phyloP scores from a whole-genome alignment of 2,888 invertebrate genomes.

The Homarus gammarus region DNA sequence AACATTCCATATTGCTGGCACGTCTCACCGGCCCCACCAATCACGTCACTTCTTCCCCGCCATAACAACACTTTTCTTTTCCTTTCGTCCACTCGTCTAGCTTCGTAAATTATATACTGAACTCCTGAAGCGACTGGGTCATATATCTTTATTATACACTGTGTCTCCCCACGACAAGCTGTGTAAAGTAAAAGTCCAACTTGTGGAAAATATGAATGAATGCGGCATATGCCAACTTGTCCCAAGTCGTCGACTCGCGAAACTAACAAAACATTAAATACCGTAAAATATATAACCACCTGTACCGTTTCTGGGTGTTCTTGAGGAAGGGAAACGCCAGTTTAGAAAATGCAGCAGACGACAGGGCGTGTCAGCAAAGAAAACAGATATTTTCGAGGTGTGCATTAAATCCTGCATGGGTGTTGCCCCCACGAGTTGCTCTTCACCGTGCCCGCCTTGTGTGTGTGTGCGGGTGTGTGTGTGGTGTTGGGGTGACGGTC shows the following conservation, averaged over 20 bases:
- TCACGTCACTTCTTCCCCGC: not conserved
- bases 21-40: not conserved
- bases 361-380: not conserved
- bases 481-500: not conserved
- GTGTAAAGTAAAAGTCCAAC: not conserved
- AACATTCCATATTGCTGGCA: constrained; percentile 28
- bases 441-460: constrained; percentile 14
- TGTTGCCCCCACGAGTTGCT: not conserved
- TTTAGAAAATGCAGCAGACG: not conserved
- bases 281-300: not conserved
- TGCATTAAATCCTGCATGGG: not conserved
- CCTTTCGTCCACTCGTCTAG: not conserved
- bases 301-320: not conserved
- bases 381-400: not conserved
- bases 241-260: not conserved
- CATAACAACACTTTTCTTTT: not conserved
- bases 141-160: not conserved
- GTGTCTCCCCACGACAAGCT: not conserved
- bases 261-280: not conserved
- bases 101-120: not conserved
- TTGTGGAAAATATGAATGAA: not conserved
- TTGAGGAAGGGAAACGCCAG: not conserved
- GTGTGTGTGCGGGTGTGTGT: not conserved
- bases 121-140: not conserved
- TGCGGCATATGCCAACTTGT: not conserved